Evolutionary conservation across 1,140 invertebrate species (phyloP), one percentile per base, ranked within the genome.

Genomic region (Neodiprion lecontei): DNA sequence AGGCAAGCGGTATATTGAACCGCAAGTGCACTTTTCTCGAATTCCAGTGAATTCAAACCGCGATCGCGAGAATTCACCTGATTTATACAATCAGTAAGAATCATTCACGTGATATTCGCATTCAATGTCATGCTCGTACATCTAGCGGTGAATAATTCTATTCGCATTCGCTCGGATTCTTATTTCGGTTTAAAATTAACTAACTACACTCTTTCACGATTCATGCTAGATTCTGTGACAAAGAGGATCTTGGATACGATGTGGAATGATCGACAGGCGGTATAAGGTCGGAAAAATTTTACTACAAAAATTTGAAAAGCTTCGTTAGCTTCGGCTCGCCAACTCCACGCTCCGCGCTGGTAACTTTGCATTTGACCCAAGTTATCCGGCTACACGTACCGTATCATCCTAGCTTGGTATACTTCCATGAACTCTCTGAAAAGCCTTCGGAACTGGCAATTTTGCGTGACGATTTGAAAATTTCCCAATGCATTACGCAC

Each of bases 311-410:
- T 61, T 61, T 61, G 53, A 61, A 61, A 61, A 61, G 53, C 53
- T 61, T 61, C 53, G 53, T 61, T 61, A 61, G 53, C 53, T 61
- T 17, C 53, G 53, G 53, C 53, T 61, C 53, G 53, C n/a, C 53
- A 14, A 5, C 53, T 61, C 53, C 3, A 5, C 8, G n/a, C 53
- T 61, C 4, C 28, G 28, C 28, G 28, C 5, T 40, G 28, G 2
- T 14, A 61, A 61, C 53, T 61, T 5, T 14, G 9, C 53, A 9
- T 17, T 61, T 61, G 53, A 61, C 53, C 53, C 53, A 61, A 40
- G 28, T 40, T 40, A 40, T 40, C 28, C 28, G 28, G 28, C 28
- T 40, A 40, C 53, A 17, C 28, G 53, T 17, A 61, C 53, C 53
- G 53, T 61, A 61, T 61, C 53, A 61, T 61, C 53, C 53, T 61